These are phyloP conservation scores for Cosmopolites sordidus DNA, from an alignment of 2,888 invertebrate genomes.

Conservation along the genomic window DNA sequence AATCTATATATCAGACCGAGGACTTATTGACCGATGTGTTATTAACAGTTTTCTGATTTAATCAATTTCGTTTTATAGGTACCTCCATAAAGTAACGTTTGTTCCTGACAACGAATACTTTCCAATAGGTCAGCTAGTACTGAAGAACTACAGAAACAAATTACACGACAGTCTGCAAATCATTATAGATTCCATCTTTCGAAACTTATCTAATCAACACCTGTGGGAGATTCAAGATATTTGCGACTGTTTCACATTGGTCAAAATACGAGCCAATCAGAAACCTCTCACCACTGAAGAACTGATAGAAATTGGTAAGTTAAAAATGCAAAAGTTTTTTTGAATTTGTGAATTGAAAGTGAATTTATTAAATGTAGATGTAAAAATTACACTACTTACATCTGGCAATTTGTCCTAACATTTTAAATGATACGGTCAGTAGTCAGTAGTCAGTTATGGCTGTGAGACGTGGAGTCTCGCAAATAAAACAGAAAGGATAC, in stretches of 20 bases:
- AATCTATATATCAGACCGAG: no score
- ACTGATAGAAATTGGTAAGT: slow-evolving; percentile 65
- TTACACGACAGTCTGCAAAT: slow-evolving; percentile 55
- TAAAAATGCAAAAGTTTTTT: no score
- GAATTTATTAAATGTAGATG: no score
- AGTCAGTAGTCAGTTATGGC: no score
- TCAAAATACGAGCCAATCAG: slow-evolving; percentile 63
- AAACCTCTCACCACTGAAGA: slow-evolving; percentile 75
- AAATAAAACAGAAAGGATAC: no score
- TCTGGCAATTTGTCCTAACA: no score
- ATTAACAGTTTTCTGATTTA: no score
- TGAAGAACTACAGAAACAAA: slow-evolving; percentile 57
- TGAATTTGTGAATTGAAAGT: no score
- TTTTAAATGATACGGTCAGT: no score
- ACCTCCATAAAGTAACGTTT: slow-evolving; percentile 56
- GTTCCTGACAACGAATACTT: slow-evolving; percentile 65
- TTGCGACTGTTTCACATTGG: slow-evolving; percentile 65
- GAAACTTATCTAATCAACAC: slow-evolving; percentile 59
- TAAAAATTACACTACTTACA: no score
- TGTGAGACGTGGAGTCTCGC: no score
- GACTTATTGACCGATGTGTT: no score
- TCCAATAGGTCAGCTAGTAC: slow-evolving; percentile 57
- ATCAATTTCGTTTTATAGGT: slow-evolving; percentile 31
- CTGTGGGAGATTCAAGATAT: slow-evolving; percentile 63
- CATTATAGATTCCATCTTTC: slow-evolving; percentile 58